Conservation (phyloP, 2,888 invertebrate genomes). For the Trypoxylon attenuatum region DNA sequence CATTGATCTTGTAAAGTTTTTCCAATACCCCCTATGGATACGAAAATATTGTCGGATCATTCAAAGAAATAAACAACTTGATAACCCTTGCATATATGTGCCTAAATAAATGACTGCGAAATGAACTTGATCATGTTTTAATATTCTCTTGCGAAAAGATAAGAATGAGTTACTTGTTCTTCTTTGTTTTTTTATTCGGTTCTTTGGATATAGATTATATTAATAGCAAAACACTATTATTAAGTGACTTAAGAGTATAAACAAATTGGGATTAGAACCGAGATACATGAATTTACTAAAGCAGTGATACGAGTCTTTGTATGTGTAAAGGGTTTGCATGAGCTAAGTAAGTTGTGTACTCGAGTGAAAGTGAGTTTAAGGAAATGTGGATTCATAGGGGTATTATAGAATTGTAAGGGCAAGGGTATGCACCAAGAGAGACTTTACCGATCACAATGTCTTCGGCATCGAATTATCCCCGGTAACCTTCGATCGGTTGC, state of each 20-base stretch:
- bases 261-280: no score
- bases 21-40: slow-evolving; percentile 27
- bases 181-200: no score
- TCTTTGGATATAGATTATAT: not conserved
- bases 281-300: no score
- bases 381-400: no score
- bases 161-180: slow-evolving; percentile 27
- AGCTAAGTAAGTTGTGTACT: no score
- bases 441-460: no score
- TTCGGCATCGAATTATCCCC: not conserved
- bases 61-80: slow-evolving; percentile 29
- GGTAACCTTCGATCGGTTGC: slow-evolving; percentile 53
- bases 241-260: not conserved
- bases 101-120: slow-evolving; percentile 45
- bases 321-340: no score
- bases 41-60: slow-evolving; percentile 18
- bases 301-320: no score
- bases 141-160: slow-evolving; percentile 23
- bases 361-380: no score
- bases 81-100: slow-evolving; percentile 43
- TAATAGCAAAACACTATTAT: not conserved
- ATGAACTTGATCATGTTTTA: slow-evolving; percentile 29
- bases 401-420: no score
- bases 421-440: no score
- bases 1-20: no score